These are phyloP conservation scores for Acleris laterana DNA, from an alignment of 2,888 invertebrate species.

Conservation along the genomic window DNA sequence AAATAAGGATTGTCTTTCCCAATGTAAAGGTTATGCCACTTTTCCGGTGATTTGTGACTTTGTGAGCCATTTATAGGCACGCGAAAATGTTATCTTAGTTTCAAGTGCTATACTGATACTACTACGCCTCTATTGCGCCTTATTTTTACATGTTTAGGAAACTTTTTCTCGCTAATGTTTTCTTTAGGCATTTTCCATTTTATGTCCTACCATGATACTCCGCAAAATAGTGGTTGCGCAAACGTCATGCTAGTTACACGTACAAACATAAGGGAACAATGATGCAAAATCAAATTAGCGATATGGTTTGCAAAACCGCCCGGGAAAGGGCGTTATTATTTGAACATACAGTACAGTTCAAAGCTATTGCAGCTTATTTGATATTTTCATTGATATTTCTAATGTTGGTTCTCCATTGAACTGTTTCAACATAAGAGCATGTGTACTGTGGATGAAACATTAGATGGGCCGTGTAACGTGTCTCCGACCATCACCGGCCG, in stretches of 20 bases:
- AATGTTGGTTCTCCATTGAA: not conserved
- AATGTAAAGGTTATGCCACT: too few relatives aligned
- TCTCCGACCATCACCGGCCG: slow-evolving; percentile 51
- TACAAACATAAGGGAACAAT: slow-evolving; percentile 6
- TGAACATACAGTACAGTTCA: slow-evolving; percentile 2
- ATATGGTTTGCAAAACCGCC: slow-evolving; percentile 15
- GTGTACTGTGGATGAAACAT: slow-evolving; percentile 19
- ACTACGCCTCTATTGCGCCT: too few relatives aligned
- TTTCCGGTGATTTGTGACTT: too few relatives aligned
- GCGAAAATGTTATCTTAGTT: too few relatives aligned
- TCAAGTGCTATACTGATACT: too few relatives aligned
- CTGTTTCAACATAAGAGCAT: not conserved
- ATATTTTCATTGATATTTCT: slow-evolving; percentile 1
- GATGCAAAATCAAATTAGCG: slow-evolving; percentile 16
- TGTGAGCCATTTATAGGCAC: too few relatives aligned
- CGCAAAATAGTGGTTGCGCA: slow-evolving; percentile 12
- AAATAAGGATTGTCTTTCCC: too few relatives aligned
- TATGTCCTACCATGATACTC: slow-evolving; percentile 13
- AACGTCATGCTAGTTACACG: slow-evolving; percentile 14
- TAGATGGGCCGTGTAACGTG: slow-evolving; percentile 51
- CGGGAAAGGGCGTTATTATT: slow-evolving; percentile 16
- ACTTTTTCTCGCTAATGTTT: too few relatives aligned
- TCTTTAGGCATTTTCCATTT: slow-evolving; percentile 5
- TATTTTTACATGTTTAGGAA: too few relatives aligned
- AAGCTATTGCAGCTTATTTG: slow-evolving; percentile 9